These are phyloP conservation scores for Ectemnius lituratus DNA, from an alignment of 2,888 invertebrate species.

Conservation along the genomic window DNA sequence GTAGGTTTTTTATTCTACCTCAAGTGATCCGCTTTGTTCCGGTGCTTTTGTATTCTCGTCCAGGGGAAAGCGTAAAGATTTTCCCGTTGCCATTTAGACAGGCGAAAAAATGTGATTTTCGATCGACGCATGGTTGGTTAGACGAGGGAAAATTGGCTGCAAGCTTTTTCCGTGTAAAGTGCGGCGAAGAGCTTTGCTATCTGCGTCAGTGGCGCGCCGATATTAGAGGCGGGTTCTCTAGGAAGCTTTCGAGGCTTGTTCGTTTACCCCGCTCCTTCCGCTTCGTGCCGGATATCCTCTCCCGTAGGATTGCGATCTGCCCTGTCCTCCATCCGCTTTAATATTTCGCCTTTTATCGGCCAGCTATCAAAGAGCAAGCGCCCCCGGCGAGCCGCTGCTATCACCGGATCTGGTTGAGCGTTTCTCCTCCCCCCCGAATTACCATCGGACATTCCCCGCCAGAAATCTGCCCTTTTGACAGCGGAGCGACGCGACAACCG, in stretches of 20 bases:
- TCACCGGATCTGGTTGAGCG: not conserved
- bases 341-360: conserved; percentile 8
- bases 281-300: not conserved
- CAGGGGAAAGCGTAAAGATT: too few relatives aligned
- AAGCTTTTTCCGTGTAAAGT: too few relatives aligned
- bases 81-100: too few relatives aligned
- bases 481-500: conserved; percentile 6
- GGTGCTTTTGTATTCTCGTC: too few relatives aligned
- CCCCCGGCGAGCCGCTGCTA: not conserved
- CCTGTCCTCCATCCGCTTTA: conserved; percentile 16
- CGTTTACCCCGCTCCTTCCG: conserved; percentile 2
- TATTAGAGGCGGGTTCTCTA: too few relatives aligned
- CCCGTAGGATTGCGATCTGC: conserved; percentile 2
- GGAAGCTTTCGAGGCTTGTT: not conserved
- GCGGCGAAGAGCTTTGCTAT: too few relatives aligned
- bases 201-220: too few relatives aligned
- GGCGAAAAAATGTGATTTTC: too few relatives aligned
- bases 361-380: not conserved
- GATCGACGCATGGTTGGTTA: too few relatives aligned
- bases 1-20: too few relatives aligned
- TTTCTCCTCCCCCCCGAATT: conserved; percentile 38
- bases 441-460: conserved; percentile 28
- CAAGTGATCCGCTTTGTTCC: too few relatives aligned
- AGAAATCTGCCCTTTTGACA: conserved; percentile 34
- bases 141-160: too few relatives aligned